Evolutionary conservation across 1,140 invertebrate species (phyloP).

Genomic region (Apis laboriosa): DNA sequence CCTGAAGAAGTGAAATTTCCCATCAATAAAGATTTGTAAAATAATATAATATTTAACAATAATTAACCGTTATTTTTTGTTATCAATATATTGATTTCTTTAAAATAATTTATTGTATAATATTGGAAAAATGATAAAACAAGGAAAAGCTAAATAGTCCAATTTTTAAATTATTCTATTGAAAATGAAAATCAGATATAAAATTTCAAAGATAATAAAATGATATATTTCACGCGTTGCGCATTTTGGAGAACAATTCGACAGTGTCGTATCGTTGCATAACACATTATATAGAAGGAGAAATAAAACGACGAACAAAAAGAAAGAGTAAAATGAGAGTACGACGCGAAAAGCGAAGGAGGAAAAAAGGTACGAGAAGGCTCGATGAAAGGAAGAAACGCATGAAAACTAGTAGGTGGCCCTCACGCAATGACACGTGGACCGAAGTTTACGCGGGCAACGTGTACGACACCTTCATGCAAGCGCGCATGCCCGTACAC

Average conservation of each 20-base stretch:
- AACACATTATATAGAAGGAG: not conserved
- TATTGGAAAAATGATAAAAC: no score
- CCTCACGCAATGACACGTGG: slow-evolving; percentile 64
- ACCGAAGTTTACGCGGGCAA: slow-evolving; percentile 48
- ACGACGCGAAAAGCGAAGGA: not conserved
- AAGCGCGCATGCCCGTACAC: slow-evolving; percentile 14
- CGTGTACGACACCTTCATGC: slow-evolving; percentile 13
- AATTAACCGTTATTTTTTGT: no score
- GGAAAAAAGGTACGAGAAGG: slow-evolving; percentile 15
- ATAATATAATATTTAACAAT: no score
- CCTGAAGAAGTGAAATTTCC: not conserved
- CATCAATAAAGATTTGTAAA: no score
- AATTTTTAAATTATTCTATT: no score
- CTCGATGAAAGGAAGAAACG: slow-evolving; percentile 32
- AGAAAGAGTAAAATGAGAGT: not conserved
- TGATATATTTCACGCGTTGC: not conserved
- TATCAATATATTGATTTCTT: no score
- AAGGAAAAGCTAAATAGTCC: no score
- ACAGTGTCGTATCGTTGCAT: not conserved
- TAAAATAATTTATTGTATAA: no score
- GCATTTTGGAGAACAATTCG: slow-evolving; percentile 8
- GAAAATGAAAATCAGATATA: no score
- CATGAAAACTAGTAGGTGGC: slow-evolving; percentile 44
- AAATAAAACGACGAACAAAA: not conserved
- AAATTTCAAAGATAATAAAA: not conserved